phyloP scores from a whole-genome alignment of 2,113 vertebrate species.

The Alligator sinensis region DNA sequence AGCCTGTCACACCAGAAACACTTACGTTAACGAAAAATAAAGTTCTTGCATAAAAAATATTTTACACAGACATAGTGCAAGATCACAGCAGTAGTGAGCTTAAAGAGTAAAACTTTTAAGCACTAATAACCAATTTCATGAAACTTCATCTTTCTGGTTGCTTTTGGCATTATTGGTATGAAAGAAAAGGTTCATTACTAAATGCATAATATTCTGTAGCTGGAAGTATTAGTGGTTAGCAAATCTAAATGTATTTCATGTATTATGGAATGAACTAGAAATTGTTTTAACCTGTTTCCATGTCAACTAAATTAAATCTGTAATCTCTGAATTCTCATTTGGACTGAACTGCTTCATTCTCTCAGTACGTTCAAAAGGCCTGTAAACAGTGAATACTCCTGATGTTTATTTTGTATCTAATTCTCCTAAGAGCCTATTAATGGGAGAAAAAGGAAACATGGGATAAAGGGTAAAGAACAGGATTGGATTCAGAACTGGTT shows the following conservation, averaged over 20 bases:
- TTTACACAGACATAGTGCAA: fast-evolving
- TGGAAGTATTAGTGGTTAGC: not conserved
- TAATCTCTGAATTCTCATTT: not conserved
- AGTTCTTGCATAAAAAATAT: not conserved
- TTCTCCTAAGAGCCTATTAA: not conserved
- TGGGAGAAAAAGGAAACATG: not conserved
- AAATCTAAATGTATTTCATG: not conserved
- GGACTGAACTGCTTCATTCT: not conserved
- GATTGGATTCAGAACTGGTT: not conserved
- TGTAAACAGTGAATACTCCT: not conserved
- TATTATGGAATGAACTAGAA: not conserved
- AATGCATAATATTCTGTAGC: not conserved
- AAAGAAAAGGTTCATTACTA: not conserved
- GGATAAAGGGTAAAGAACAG: not conserved
- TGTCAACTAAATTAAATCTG: not conserved
- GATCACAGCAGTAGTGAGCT: not conserved
- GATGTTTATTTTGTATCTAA: not conserved
- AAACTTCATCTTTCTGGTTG: not conserved
- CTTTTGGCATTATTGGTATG: not conserved
- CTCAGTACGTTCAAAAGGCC: not conserved
- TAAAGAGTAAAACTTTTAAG: not conserved
- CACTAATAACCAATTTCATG: not conserved
- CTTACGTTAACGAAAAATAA: not conserved
- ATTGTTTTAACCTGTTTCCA: not conserved
- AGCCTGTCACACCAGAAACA: not conserved